phyloP scores from a whole-genome alignment of 1,140 invertebrate species.

The Aphaenogaster rudis region DNA sequence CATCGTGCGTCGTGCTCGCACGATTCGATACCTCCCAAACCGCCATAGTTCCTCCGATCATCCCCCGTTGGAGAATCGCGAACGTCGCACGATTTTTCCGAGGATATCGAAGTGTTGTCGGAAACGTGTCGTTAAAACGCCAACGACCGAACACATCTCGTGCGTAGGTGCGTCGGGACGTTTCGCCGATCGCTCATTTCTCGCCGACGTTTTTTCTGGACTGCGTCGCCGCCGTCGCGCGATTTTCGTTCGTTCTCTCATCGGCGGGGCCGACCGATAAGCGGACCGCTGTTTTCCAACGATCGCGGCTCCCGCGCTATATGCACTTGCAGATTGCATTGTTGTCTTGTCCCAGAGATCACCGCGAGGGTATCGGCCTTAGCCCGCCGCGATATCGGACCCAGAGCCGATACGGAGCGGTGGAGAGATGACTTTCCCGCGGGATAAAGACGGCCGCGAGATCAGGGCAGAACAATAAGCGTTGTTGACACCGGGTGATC shows the following conservation, averaged over 20 bases:
- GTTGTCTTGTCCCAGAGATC: constrained; percentile 87
- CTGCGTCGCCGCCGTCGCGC: neutral
- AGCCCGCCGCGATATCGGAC: constrained; percentile 77
- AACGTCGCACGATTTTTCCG: neutral
- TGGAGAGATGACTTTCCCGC: constrained; percentile 48
- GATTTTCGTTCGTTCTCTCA: constrained; percentile 37
- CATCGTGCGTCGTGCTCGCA: neutral
- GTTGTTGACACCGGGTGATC: neutral
- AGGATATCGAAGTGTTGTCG: neutral
- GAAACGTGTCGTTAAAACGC: neutral
- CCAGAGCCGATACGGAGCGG: constrained; percentile 64
- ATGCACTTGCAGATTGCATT: constrained; percentile 82
- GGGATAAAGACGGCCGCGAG: constrained; percentile 46
- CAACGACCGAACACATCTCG: constrained; percentile 1
- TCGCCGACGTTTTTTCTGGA: neutral
- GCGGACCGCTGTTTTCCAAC: constrained; percentile 73
- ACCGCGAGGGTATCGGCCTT: constrained; percentile 85
- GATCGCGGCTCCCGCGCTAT: constrained; percentile 71
- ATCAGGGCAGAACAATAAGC: constrained; percentile 38
- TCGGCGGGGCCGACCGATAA: constrained; percentile 53
- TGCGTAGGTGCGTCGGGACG: neutral
- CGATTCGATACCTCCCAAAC: constrained; percentile 10
- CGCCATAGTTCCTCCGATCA: neutral
- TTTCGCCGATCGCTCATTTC: neutral
- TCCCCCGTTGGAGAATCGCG: neutral